These are phyloP conservation scores for Caenorhabditis angaria DNA, from an alignment of 2,888 invertebrate species.

Conservation along the genomic window DNA sequence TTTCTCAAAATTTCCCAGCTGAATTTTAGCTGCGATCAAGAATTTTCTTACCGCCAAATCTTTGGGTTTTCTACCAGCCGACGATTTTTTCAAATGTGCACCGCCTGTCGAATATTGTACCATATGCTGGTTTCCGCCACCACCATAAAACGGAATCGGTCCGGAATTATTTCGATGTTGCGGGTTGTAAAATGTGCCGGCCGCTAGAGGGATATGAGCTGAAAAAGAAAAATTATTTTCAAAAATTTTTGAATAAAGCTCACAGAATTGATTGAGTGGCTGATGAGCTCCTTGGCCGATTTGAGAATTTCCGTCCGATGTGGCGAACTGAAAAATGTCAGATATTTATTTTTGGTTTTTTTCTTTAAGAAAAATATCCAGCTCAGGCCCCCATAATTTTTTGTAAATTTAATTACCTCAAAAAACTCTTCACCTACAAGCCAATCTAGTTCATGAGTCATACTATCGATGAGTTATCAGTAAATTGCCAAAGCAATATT, in stretches of 20 bases:
- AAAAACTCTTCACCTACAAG: too few species aligned
- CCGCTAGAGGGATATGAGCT: neutral
- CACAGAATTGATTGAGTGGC: slow-evolving; percentile 29
- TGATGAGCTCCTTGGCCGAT: slow-evolving; percentile 27
- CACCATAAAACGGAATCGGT: slow-evolving; percentile 19
- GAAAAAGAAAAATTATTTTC: neutral
- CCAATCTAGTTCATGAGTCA: neutral
- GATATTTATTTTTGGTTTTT: too few species aligned
- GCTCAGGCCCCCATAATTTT: too few species aligned
- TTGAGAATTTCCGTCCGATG: slow-evolving; percentile 28
- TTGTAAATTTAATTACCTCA: neutral
- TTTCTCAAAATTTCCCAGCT: too few species aligned
- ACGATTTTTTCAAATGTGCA: slow-evolving; percentile 25
- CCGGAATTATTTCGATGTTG: too few species aligned
- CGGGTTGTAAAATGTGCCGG: neutral
- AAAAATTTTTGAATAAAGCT: neutral
- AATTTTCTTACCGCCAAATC: slow-evolving; percentile 20
- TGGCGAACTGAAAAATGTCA: slow-evolving; percentile 26
- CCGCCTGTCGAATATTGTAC: slow-evolving; percentile 23
- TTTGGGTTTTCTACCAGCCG: slow-evolving; percentile 40
- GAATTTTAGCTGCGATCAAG: too few species aligned
- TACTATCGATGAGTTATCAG: neutral
- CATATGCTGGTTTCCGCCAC: slow-evolving; percentile 31
- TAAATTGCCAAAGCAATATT: too few species aligned
- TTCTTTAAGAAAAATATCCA: neutral